A percentile compares a stretch with the other conserved stretches of the same genome.
These are phyloP conservation scores for Penaeus vannamei DNA, from an alignment of 1,140 invertebrate genomes.

Conservation along the genomic window DNA sequence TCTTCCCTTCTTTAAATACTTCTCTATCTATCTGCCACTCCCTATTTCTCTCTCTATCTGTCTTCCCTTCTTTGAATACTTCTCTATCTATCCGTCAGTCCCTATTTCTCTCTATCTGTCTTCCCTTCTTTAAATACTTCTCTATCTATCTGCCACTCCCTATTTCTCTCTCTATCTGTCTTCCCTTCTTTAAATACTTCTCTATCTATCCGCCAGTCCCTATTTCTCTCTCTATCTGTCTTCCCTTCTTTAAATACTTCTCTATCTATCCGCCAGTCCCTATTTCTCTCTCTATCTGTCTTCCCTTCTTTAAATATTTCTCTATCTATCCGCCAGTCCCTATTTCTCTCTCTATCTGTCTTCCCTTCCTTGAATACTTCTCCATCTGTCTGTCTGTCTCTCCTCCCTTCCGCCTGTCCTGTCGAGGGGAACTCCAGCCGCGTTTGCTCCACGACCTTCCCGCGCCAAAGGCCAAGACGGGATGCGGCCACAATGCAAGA, in stretches of 20 bases:
- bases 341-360: too few relatives aligned
- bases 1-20: background rate
- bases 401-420: background rate
- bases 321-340: background rate
- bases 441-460: too few relatives aligned
- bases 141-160: background rate
- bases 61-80: background rate
- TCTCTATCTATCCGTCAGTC: constrained; percentile 1
- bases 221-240: background rate
- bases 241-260: background rate
- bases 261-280: background rate
- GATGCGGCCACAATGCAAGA: background rate
- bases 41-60: too few relatives aligned
- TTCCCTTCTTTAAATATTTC: too few relatives aligned
- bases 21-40: background rate
- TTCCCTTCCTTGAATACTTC: background rate
- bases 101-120: background rate
- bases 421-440: background rate
- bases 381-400: constrained; percentile 7
- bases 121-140: background rate
- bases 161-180: background rate
- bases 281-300: background rate
- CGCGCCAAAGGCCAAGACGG: too few relatives aligned
- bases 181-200: too few relatives aligned
- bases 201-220: too few relatives aligned